Evolutionary conservation across 2,113 vertebrate genomes (phyloP).

Genomic region (Tonatia bakeri): DNA sequence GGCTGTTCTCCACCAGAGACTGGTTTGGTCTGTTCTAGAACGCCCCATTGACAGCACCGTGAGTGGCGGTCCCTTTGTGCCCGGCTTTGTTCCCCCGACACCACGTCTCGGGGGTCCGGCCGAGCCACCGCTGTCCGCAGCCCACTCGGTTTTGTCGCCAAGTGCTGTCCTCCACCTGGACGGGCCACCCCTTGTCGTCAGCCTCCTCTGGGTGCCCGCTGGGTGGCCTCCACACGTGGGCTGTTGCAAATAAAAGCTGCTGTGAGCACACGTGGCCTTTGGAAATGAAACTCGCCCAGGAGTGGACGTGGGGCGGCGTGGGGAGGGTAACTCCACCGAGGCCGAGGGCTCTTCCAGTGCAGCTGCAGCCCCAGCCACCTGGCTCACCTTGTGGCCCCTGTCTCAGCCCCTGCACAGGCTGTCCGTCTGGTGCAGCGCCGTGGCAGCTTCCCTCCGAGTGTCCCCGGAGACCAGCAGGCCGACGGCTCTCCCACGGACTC

Average conservation of each 20-base stretch:
- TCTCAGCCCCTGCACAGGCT: fast-evolving
- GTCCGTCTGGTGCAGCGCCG: fast-evolving
- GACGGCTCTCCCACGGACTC: fast-evolving
- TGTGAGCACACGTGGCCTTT: not conserved
- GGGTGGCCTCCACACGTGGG: not conserved
- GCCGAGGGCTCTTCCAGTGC: too few relatives aligned
- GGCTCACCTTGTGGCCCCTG: too few relatives aligned
- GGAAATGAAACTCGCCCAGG: not conserved
- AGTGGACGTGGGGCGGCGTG: not conserved
- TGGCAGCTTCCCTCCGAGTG: fast-evolving
- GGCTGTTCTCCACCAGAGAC: fast-evolving
- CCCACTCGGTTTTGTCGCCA: fast-evolving
- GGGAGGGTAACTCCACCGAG: too few relatives aligned
- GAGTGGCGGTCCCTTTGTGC: fast-evolving
- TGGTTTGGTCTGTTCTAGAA: fast-evolving
- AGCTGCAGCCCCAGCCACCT: too few relatives aligned
- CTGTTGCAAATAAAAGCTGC: not conserved
- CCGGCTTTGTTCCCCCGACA: fast-evolving
- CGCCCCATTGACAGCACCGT: fast-evolving
- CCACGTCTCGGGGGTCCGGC: not conserved
- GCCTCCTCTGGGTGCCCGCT: not conserved
- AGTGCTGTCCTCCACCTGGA: fast-evolving
- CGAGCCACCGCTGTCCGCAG: not conserved
- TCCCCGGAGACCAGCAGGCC: not conserved
- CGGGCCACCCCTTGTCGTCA: fast-evolving